Percentiles rank a stretch among this genome's conserved stretches.
These are phyloP conservation scores for Euwallacea fornicatus DNA, from an alignment of 1,140 invertebrate species.

Conservation along the genomic window DNA sequence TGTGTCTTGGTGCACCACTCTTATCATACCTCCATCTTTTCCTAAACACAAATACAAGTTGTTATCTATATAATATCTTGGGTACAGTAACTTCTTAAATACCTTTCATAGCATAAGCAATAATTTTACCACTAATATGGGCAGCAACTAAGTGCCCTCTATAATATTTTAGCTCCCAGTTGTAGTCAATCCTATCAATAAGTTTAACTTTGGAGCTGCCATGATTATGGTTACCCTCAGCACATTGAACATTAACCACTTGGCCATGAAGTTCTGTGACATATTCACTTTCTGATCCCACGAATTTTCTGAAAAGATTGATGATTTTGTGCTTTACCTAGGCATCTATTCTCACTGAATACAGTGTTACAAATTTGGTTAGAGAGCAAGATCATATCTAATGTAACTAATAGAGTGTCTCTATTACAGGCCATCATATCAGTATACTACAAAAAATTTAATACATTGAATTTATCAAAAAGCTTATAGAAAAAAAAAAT, in stretches of 20 bases:
- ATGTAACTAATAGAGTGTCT: too few species aligned
- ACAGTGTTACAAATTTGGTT: too few species aligned
- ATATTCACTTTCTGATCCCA: slow-evolving; percentile 68
- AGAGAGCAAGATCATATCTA: too few species aligned
- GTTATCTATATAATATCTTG: slow-evolving; percentile 43
- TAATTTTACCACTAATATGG: slow-evolving; percentile 80
- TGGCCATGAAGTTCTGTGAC: slow-evolving; percentile 67
- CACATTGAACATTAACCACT: slow-evolving; percentile 72
- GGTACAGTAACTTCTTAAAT: slow-evolving; percentile 30
- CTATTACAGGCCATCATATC: too few species aligned
- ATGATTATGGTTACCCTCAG: slow-evolving; percentile 67
- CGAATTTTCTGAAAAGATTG: slow-evolving; percentile 63
- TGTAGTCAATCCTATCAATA: slow-evolving; percentile 88
- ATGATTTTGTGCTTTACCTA: background rate
- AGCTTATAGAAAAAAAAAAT: too few species aligned
- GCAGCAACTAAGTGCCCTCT: slow-evolving; percentile 85
- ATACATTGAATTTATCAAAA: too few species aligned
- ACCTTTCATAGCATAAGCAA: slow-evolving; percentile 92
- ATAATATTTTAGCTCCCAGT: slow-evolving; percentile 87
- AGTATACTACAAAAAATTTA: too few species aligned
- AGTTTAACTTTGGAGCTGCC: slow-evolving; percentile 88
- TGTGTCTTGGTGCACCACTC: slow-evolving; percentile 76
- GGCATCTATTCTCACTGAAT: too few species aligned
- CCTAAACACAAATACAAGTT: slow-evolving; percentile 50
- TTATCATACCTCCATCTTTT: slow-evolving; percentile 74